Conservation (phyloP, 1,140 invertebrate genomes). For the Drosophila bocki region DNA sequence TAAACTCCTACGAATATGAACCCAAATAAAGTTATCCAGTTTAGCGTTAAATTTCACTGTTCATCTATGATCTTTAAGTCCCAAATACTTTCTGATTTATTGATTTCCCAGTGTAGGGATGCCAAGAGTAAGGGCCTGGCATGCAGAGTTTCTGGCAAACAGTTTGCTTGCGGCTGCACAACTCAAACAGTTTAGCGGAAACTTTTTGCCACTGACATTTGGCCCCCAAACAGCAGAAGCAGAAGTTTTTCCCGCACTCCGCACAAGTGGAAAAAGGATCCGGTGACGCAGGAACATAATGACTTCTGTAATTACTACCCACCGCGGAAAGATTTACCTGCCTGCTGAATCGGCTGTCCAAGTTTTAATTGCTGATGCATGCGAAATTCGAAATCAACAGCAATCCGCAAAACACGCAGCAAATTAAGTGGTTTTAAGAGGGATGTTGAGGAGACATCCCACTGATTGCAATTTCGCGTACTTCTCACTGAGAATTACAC, state of each 20-base stretch:
- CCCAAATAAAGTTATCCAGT: not conserved
- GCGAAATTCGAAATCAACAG: conserved; percentile 47
- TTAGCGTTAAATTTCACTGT: not conserved
- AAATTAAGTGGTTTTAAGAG: conserved; percentile 20
- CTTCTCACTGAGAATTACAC: conserved; percentile 6
- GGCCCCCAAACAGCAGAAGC: conserved; percentile 21
- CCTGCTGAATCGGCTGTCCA: conserved; percentile 69
- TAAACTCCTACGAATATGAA: not conserved
- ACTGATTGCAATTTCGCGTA: conserved; percentile 19
- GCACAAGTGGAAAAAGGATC: conserved; percentile 22
- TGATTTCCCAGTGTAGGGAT: conserved; percentile 17
- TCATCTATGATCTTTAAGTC: not conserved
- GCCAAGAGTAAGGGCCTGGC: conserved; percentile 24
- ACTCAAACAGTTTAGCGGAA: conserved; percentile 68
- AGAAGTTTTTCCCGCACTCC: conserved; percentile 13
- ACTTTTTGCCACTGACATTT: conserved; percentile 64
- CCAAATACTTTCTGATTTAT: not conserved
- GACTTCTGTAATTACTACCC: conserved; percentile 72
- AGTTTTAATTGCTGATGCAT: conserved; percentile 78
- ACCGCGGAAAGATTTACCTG: conserved; percentile 31
- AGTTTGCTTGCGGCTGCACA: conserved; percentile 67
- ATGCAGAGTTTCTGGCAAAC: conserved; percentile 67
- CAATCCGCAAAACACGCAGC: conserved; percentile 33
- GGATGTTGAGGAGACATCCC: conserved; percentile 1
- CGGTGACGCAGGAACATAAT: conserved; percentile 60